Evolutionary conservation across 2,797 vertebrate genomes (phyloP).

Genomic region (Chaetophractus vellerosus): DNA sequence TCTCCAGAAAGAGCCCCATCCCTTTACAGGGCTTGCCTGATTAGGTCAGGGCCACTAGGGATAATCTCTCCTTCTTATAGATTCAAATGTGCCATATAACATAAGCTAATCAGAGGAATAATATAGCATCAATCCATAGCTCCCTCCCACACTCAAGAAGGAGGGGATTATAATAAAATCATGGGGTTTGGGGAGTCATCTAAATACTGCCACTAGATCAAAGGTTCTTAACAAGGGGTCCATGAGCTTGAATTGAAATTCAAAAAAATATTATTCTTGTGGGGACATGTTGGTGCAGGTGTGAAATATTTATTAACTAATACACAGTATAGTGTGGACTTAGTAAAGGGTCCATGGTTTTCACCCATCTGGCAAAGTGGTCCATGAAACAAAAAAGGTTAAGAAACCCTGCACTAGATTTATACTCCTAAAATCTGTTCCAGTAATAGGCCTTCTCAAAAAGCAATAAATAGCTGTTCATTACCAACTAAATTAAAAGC

Average conservation of each 20-base stretch:
- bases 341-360: no score
- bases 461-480: neutral
- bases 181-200: no score
- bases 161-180: neutral
- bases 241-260: no score
- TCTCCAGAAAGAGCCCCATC: neutral
- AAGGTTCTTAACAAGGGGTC: no score
- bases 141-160: neutral
- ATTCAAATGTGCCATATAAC: neutral
- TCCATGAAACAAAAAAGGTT: no score
- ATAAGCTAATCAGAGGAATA: neutral
- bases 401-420: neutral
- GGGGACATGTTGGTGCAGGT: no score
- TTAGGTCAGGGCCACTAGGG: neutral
- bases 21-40: neutral
- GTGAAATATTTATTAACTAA: no score
- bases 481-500: neutral
- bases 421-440: neutral
- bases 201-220: neutral
- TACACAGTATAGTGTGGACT: no score
- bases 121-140: neutral
- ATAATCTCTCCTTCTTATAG: neutral
- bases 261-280: no score
- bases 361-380: no score
- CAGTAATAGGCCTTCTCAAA: neutral